These are phyloP conservation scores for Micromys minutus DNA, from an alignment of 2,113 vertebrate genomes.

Conservation along the genomic window DNA sequence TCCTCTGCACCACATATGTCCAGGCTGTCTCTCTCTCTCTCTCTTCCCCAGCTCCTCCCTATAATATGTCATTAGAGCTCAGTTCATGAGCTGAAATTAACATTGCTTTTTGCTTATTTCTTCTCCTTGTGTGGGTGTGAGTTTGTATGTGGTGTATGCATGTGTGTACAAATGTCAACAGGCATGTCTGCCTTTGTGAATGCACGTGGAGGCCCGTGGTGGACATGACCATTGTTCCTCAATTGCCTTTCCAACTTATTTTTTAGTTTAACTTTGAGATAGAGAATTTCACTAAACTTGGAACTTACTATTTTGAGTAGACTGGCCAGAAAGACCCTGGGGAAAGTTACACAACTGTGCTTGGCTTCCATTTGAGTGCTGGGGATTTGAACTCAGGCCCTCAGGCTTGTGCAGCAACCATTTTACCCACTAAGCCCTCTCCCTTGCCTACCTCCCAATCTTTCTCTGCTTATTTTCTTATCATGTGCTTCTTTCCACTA, in stretches of 20 bases:
- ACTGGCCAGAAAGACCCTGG: not conserved
- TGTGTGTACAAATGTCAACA: too few relatives aligned
- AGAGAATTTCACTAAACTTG: too few relatives aligned
- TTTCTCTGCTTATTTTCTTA: conserved; percentile 40
- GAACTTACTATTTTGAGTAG: not conserved
- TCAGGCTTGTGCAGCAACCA: not conserved
- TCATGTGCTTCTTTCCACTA: not conserved
- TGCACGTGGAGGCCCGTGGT: not conserved
- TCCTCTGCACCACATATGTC: not conserved
- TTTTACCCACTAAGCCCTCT: not conserved
- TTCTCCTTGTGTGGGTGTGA: not conserved
- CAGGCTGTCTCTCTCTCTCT: not conserved
- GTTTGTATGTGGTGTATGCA: not conserved
- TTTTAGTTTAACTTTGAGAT: not conserved
- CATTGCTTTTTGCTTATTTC: not conserved
- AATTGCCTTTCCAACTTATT: not conserved
- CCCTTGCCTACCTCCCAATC: not conserved
- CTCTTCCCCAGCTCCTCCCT: too few relatives aligned
- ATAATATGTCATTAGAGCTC: not conserved
- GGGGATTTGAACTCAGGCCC: not conserved
- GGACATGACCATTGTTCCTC: too few relatives aligned
- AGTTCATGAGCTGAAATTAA: not conserved
- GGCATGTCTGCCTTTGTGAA: not conserved
- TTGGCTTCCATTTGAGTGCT: not conserved
- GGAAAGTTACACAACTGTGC: not conserved